phyloP scores from a whole-genome alignment of 2,113 vertebrate species.

The Cinclus cinclus region DNA sequence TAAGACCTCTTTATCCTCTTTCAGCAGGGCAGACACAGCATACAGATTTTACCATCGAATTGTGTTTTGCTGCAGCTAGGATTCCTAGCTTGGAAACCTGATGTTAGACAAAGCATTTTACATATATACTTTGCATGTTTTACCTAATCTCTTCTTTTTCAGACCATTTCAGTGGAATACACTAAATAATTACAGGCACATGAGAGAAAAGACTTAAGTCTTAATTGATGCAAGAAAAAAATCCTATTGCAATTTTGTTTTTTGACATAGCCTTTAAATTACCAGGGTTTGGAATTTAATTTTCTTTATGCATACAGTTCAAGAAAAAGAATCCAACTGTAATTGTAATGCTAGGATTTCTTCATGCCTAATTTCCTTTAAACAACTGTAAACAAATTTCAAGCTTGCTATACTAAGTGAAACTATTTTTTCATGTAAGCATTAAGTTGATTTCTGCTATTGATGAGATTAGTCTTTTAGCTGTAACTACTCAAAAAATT shows the following conservation, averaged over 20 bases:
- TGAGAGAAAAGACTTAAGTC: background rate
- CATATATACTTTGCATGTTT: background rate
- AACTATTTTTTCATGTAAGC: background rate
- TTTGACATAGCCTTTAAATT: background rate
- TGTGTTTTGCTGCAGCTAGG: background rate
- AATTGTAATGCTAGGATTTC: background rate
- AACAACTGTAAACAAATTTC: background rate
- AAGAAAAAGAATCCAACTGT: background rate
- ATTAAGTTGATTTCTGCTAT: background rate
- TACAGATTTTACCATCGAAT: background rate
- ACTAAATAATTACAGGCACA: background rate
- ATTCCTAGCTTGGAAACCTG: background rate
- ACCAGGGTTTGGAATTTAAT: background rate
- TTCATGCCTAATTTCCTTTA: background rate
- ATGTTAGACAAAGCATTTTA: background rate
- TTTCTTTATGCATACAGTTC: background rate
- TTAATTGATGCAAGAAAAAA: background rate
- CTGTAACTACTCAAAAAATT: background rate
- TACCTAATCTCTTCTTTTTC: background rate
- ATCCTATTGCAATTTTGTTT: background rate
- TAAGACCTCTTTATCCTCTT: background rate
- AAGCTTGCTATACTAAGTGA: background rate
- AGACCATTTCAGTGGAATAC: background rate
- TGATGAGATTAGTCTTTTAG: background rate
- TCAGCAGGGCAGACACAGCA: background rate